Evolutionary conservation across 2,113 vertebrate genomes (phyloP).

Genomic region (Callipepla californica): DNA sequence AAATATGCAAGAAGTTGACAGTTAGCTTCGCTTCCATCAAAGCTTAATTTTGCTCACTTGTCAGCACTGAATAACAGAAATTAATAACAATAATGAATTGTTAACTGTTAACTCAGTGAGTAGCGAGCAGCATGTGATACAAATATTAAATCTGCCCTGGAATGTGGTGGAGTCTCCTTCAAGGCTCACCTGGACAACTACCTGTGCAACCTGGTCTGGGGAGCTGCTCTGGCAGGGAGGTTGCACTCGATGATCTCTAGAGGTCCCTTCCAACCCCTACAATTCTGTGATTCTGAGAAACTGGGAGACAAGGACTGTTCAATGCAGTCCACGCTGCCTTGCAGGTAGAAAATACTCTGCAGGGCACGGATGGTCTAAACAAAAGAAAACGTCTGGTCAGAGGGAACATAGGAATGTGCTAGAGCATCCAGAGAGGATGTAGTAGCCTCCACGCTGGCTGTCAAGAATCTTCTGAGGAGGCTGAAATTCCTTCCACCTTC

Average conservation of each 20-base stretch:
- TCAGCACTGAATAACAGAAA: conserved; percentile 3
- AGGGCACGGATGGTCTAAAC: conserved; percentile 14
- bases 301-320: not conserved
- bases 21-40: conserved; percentile 4
- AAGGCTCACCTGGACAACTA: too few species aligned
- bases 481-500: conserved; percentile 65
- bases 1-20: conserved; percentile 33
- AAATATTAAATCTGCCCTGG: not conserved
- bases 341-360: conserved; percentile 8
- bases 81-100: conserved; percentile 39
- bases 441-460: not conserved
- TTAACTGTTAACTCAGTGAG: not conserved
- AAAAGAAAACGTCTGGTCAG: conserved; percentile 48
- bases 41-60: conserved; percentile 52
- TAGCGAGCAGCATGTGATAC: not conserved
- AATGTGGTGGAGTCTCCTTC: too few species aligned
- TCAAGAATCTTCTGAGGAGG: conserved; percentile 45
- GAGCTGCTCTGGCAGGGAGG: too few species aligned
- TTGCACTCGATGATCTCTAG: too few species aligned
- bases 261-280: too few species aligned
- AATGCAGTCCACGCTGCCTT: not conserved
- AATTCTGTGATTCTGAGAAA: not conserved
- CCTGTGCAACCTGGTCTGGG: too few species aligned
- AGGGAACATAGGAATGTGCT: conserved; percentile 59
- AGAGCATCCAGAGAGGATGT: conserved; percentile 56